A percentile compares a stretch with the other conserved stretches of the same genome.
Evolutionary conservation across 2,113 vertebrate species (phyloP).

Genomic region (Triplophysa rosa): DNA sequence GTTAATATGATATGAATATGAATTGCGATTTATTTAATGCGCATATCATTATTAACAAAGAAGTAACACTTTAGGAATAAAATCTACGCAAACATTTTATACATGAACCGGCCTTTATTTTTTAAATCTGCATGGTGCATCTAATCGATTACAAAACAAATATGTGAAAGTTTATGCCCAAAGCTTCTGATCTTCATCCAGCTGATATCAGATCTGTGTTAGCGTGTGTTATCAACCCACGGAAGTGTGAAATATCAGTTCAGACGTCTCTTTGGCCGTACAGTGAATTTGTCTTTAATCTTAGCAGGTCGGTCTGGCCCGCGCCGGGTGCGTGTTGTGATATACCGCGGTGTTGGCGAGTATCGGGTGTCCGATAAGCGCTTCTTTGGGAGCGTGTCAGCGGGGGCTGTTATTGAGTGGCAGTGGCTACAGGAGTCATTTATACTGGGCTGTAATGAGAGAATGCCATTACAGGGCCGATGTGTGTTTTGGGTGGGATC

Average conservation of each 20-base stretch:
- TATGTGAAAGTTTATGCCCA: too few species aligned
- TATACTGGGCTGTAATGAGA: constrained; percentile 42
- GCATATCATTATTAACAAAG: too few species aligned
- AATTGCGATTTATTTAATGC: too few species aligned
- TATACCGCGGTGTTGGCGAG: not conserved
- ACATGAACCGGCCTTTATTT: not conserved
- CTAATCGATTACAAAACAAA: too few species aligned
- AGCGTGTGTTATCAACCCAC: constrained; percentile 32
- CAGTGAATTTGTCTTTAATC: not conserved
- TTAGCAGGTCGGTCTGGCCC: not conserved
- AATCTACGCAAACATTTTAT: too few species aligned
- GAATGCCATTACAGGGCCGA: constrained; percentile 31
- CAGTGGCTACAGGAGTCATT: constrained; percentile 40
- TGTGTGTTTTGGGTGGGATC: constrained; percentile 46
- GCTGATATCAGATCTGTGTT: constrained; percentile 43
- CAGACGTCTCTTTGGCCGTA: too few species aligned
- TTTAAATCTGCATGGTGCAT: too few species aligned
- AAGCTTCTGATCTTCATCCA: not conserved
- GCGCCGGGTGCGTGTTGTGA: not conserved
- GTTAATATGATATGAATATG: too few species aligned
- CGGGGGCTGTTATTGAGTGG: constrained; percentile 9
- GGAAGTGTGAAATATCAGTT: too few species aligned
- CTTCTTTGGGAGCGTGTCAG: constrained; percentile 7
- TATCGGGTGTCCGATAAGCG: constrained; percentile 27
- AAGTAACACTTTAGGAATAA: too few species aligned